Evolutionary conservation across 2,888 invertebrate genomes (phyloP).

Genomic region (Octonoba sinensis): DNA sequence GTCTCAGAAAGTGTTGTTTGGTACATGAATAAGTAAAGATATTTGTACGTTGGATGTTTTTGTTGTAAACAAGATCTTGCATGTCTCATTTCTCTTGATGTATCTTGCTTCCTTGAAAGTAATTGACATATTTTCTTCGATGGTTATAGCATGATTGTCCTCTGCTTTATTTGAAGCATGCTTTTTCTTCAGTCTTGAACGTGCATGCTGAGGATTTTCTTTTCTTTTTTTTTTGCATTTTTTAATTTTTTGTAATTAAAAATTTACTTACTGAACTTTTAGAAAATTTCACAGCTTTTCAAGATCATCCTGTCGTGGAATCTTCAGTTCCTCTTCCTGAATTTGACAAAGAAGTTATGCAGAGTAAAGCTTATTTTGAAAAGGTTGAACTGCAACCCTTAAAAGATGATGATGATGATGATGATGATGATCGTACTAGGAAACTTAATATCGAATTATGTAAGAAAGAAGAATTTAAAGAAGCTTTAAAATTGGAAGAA

Average conservation of each 20-base stretch:
- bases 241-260: conserved; percentile 39
- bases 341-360: no score
- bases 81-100: conserved; percentile 15
- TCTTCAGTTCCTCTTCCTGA: conserved; percentile 3
- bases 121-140: no score
- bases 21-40: no score
- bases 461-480: conserved; percentile 44
- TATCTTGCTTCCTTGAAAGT: conserved; percentile 27
- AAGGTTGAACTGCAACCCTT: no score
- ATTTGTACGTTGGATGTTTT: no score
- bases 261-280: conserved; percentile 57
- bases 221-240: conserved; percentile 4
- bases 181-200: conserved; percentile 31
- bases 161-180: conserved; percentile 31
- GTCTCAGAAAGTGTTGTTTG: no score
- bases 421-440: background rate
- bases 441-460: conserved; percentile 37
- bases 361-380: no score
- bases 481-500: conserved; percentile 52
- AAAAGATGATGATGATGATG: no score
- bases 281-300: conserved; percentile 34
- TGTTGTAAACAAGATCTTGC: no score
- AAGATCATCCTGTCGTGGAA: conserved; percentile 36
- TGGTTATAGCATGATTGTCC: background rate
- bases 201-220: conserved; percentile 37